Evolutionary conservation across 2,797 vertebrate genomes (phyloP).

Genomic region (Malurus leucopterus): DNA sequence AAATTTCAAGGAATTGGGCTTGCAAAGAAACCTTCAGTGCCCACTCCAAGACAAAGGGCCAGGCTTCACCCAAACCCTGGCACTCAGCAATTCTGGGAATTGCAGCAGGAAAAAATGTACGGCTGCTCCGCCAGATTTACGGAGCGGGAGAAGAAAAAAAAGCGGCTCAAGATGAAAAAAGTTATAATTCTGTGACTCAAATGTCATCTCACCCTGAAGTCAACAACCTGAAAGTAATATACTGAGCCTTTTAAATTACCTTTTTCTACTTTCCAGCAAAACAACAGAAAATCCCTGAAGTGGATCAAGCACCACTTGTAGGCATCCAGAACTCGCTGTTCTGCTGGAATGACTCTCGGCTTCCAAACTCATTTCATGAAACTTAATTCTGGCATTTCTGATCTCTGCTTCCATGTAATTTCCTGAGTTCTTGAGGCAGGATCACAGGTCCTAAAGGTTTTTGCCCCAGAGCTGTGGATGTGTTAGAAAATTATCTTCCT

Average conservation of each 20-base stretch:
- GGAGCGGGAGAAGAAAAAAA: not conserved
- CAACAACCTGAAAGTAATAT: slow-evolving; percentile 16
- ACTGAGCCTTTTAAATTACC: slow-evolving; percentile 18
- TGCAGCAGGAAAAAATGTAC: not conserved
- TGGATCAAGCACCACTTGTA: not conserved
- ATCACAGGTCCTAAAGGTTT: not conserved
- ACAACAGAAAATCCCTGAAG: not conserved
- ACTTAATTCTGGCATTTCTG: not conserved
- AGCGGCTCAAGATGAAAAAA: not conserved
- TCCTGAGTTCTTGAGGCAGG: not conserved
- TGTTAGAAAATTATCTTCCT: not conserved
- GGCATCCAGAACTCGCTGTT: not conserved
- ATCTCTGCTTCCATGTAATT: not conserved
- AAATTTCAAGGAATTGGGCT: not conserved
- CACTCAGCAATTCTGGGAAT: not conserved
- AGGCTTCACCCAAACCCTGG: not conserved
- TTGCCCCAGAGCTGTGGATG: not conserved
- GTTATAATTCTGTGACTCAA: not conserved
- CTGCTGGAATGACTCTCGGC: not conserved
- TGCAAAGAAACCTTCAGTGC: not conserved
- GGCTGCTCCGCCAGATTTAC: not conserved
- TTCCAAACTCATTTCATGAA: not conserved
- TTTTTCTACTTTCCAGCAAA: not conserved
- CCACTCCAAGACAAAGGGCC: not conserved
- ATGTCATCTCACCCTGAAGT: slow-evolving; percentile 18